Evolutionary conservation across 2,888 invertebrate genomes (phyloP), one percentile per base, ranked within the genome.

Genomic region (Dromius quadrimaculatus): DNA sequence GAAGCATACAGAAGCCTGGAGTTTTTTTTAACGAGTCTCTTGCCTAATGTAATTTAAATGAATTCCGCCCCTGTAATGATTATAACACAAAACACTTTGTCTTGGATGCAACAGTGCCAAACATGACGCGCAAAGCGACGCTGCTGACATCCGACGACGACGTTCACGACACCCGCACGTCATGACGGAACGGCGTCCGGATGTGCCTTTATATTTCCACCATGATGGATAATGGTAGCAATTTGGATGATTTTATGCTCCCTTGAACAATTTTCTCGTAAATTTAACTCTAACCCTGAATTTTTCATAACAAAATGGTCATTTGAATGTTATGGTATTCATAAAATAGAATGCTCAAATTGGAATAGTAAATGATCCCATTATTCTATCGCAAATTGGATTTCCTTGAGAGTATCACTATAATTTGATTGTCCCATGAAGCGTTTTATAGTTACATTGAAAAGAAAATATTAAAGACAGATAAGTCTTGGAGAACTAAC

Each of bases 1-100:
- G 65, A 63, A 65, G 36, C 65, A 32, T 15, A 65, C 47, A 11
- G 17, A 11, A 32, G 32, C 13, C 32, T 19, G 61, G 13, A 62
- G 15, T 65, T 65, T 63, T 62, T 63, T 63, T 45, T 1, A 17
- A 20, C 45, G 19, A 45, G 45, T 1, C 45, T 19, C 19, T 19
- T 3, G 45, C 17, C 65, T 68, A 68, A 68, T 68, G 66, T 28
- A 68, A 68, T 68, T 68, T 68, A 68, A 68, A 68, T 68, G 41
- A n/a, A 41, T 68, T 23, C 63, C 66, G 41, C 66, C 43, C 28
- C 34, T 57, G 66, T 36, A 61, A 68, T 57, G 38, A 57, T 68
- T 68, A 57, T 68, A 68, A 68, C 43, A 68, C 66, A 38, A 57
- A 57, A 68, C 57, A 68, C 66, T 68, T 68, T 68, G 66, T 68